Evolutionary conservation across 2,113 vertebrate genomes (phyloP), one percentile per base, ranked within the genome.

Genomic region (Excalfactoria chinensis): DNA sequence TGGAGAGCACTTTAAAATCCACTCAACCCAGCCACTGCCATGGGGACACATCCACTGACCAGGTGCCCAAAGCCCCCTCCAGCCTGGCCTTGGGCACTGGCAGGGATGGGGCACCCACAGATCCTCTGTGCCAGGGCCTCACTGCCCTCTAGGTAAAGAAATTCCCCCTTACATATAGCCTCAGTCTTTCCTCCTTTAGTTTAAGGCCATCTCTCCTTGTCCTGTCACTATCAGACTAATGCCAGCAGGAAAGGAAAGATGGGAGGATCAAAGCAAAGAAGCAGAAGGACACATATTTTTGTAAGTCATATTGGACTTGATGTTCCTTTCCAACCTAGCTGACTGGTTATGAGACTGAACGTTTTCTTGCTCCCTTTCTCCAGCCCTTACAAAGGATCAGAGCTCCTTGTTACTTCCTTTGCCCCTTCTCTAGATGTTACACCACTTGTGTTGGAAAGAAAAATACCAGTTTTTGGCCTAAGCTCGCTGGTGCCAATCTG

Each of bases 321-420:
- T 37, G 35, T 23, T 62, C 35, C 35, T 37, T 62, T 62, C 60
- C 60, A 62, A 40, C 60, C 35, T 40, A 26, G 23, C 23, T 37
- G 35, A 18, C 35, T 37, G 22, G 23, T 26, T 37, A 35, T 62
- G 35, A 15, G 35, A 26, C 13, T 40, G 35, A 11, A 11, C 23
- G 11, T 60, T 20, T 19, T 56, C 53, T 48, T 26, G 37, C 37
- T 30, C 17, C 23, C 9, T 32, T 56, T 40, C 37, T 49, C 26
- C 7, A 21, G 6, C 15, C 40, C 51, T 44, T 18, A 40, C 40
- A 25, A 25, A 1, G 1, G 1, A 13, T 32, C 0, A 0, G 15
- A 77, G 28, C 34, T 72, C n/a, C n/a, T 58, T 23, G 14, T 72
- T 35, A 60, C n/a, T 34, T 37, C 53, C 41, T 88, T 63, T 34